Percentiles rank a stretch among this genome's conserved stretches.
phyloP scores from a whole-genome alignment of 92 coral and sea anemone species.

The Virgularia gustaviana region DNA sequence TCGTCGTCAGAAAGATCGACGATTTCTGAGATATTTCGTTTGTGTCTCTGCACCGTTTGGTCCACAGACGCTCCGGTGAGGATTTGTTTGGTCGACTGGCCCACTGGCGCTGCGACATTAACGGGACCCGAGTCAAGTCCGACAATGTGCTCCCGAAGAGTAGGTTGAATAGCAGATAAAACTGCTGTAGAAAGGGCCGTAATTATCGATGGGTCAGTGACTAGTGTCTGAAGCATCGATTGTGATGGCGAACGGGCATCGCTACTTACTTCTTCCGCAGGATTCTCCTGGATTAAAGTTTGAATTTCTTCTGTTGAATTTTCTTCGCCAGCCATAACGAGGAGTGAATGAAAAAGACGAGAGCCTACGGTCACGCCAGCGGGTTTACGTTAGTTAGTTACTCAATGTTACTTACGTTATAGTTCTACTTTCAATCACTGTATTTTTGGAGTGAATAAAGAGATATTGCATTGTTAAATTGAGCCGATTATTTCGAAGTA shows the following conservation, averaged over 20 bases:
- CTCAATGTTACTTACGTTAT: background rate
- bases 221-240: conserved; percentile 44
- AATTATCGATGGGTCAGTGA: conserved; percentile 47
- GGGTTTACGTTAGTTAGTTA: background rate
- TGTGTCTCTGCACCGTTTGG: conserved; percentile 36
- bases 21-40: conserved; percentile 11
- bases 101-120: conserved; percentile 27
- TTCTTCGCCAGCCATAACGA: conserved; percentile 41
- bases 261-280: conserved; percentile 49
- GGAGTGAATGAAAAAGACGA: conserved; percentile 54
- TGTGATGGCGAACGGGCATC: conserved; percentile 15
- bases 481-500: conserved; percentile 33
- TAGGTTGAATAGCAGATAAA: conserved; percentile 36
- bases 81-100: conserved; percentile 2
- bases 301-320: conserved; percentile 1
- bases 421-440: conserved; percentile 4
- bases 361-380: conserved; percentile 42
- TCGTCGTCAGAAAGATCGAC: conserved; percentile 17
- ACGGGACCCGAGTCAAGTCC: background rate
- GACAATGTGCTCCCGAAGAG: conserved; percentile 10
- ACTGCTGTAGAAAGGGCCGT: conserved; percentile 37
- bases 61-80: conserved; percentile 37
- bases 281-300: conserved; percentile 38
- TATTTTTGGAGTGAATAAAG: conserved; percentile 30
- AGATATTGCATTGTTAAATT: conserved; percentile 34